phyloP scores from a whole-genome alignment of 2,797 vertebrate species.

The Scomberomorus guttatus region DNA sequence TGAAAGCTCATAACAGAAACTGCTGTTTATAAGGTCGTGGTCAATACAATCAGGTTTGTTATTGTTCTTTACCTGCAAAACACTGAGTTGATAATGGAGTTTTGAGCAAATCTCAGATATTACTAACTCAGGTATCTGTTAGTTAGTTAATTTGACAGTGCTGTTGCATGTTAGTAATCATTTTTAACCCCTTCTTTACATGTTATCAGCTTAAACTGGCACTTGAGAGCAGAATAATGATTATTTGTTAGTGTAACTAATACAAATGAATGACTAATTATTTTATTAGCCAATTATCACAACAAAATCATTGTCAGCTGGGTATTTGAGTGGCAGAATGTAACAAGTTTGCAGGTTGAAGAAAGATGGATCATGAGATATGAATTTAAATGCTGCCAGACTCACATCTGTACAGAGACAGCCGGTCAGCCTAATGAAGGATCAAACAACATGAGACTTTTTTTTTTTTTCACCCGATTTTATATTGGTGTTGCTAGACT shows the following conservation, averaged over 20 bases:
- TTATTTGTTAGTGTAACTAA: neutral
- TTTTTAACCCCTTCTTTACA: neutral
- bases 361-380: conserved; percentile 22
- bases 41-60: too few relatives aligned
- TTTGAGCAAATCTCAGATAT: neutral
- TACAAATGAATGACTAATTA: too few relatives aligned
- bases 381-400: conserved; percentile 39
- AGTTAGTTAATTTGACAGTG: neutral
- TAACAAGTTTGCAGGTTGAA: conserved; percentile 14
- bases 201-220: neutral
- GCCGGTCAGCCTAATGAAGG: conserved; percentile 32
- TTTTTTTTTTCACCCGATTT: conserved; percentile 12
- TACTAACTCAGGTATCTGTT: too few relatives aligned
- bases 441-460: conserved; percentile 37
- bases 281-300: too few relatives aligned
- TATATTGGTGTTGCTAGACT: conserved; percentile 59
- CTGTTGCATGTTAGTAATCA: neutral
- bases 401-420: conserved; percentile 56
- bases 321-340: conserved; percentile 7
- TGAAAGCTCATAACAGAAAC: too few relatives aligned
- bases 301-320: neutral
- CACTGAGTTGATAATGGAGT: neutral
- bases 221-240: neutral
- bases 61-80: too few relatives aligned
- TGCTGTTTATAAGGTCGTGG: too few relatives aligned